Evolutionary conservation across 1,140 invertebrate genomes (phyloP).

Genomic region (Bombus difficillimus): DNA sequence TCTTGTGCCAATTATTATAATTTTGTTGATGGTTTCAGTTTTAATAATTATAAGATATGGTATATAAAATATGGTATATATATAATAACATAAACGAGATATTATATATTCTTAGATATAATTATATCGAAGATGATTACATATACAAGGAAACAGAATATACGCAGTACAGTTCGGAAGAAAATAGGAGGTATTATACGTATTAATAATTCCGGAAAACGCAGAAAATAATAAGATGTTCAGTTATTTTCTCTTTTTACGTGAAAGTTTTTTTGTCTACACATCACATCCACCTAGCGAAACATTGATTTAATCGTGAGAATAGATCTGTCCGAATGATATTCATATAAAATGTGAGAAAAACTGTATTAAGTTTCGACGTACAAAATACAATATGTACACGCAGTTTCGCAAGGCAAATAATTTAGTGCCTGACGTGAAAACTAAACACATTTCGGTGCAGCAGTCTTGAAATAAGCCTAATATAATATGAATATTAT

Average conservation of each 20-base stretch:
- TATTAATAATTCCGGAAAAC: conserved; percentile 44
- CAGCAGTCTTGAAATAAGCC: neutral
- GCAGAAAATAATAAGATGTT: conserved; percentile 40
- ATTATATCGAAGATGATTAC: neutral
- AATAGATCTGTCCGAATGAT: conserved; percentile 33
- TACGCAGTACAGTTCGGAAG: neutral
- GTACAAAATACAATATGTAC: neutral
- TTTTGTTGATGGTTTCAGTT: neutral
- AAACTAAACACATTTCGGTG: neutral
- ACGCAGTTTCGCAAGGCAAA: neutral
- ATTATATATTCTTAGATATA: neutral
- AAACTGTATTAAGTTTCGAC: neutral
- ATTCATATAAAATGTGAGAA: conserved; percentile 20
- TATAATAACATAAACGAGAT: neutral
- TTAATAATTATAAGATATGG: neutral
- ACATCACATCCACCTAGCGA: neutral
- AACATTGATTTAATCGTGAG: conserved; percentile 21
- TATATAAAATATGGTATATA: neutral
- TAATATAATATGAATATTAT: neutral
- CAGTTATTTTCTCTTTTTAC: conserved; percentile 50
- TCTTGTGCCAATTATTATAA: neutral
- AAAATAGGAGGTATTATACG: conserved; percentile 19
- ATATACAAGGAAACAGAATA: neutral
- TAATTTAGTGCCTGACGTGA: neutral
- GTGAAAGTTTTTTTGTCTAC: conserved; percentile 45